Percentiles rank a stretch among this genome's conserved stretches.
phyloP scores from a whole-genome alignment of 2,797 vertebrate genomes.

The Chromis chromis region DNA sequence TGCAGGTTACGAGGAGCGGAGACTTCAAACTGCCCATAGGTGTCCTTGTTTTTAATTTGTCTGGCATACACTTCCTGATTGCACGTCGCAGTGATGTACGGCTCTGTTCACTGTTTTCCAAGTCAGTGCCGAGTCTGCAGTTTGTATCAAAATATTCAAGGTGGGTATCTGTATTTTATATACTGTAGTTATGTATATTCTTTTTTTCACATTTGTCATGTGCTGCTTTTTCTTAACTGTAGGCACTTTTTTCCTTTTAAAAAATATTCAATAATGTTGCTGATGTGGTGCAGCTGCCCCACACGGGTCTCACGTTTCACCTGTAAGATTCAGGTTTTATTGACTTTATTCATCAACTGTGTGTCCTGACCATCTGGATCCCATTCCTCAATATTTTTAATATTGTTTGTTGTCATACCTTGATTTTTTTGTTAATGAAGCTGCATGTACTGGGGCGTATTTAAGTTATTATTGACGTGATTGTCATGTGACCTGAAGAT shows the following conservation, averaged over 20 bases:
- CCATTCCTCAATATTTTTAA: no score
- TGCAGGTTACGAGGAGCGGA: constrained; percentile 25
- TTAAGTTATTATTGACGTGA: not conserved
- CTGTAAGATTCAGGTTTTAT: not conserved
- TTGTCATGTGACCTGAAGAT: no score
- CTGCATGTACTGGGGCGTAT: not conserved
- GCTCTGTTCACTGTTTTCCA: constrained; percentile 4
- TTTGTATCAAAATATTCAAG: not conserved
- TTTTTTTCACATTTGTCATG: not conserved
- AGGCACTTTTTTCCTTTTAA: not conserved
- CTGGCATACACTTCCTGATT: constrained; percentile 25
- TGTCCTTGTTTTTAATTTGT: constrained; percentile 41
- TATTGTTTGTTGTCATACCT: no score
- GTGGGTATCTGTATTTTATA: not conserved
- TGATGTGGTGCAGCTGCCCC: not conserved
- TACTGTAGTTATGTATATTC: not conserved
- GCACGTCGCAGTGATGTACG: not conserved
- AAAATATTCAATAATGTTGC: not conserved
- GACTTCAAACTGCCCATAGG: constrained; percentile 21
- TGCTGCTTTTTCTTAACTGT: not conserved
- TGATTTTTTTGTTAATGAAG: not conserved
- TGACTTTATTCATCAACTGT: no score
- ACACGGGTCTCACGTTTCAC: not conserved
- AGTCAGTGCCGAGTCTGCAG: not conserved
- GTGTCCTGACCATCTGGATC: no score